Conservation (phyloP, 2,113 vertebrate species). For the Erythrocercus mccallii region DNA sequence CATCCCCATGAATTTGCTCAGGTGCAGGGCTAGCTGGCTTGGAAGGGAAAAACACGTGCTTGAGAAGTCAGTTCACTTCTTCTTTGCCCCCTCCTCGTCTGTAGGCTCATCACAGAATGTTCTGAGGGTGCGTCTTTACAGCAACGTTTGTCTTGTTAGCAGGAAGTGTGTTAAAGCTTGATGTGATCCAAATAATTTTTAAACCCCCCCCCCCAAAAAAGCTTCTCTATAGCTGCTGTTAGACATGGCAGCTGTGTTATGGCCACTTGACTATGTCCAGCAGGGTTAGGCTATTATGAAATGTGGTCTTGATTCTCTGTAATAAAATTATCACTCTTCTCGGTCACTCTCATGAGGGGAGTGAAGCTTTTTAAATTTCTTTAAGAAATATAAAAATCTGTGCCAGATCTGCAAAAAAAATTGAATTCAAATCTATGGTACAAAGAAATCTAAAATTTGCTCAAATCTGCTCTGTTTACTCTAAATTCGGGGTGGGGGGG, state of each 20-base stretch:
- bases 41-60: not conserved
- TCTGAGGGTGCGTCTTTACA: not conserved
- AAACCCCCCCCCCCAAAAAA: too few relatives aligned
- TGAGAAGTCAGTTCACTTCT: not conserved
- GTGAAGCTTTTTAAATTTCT: not conserved
- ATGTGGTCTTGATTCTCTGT: not conserved
- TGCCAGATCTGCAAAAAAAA: not conserved
- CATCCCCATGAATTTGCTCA: not conserved
- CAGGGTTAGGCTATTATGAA: not conserved
- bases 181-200: not conserved
- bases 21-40: not conserved
- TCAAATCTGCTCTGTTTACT: not conserved
- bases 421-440: not conserved
- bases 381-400: not conserved
- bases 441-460: not conserved
- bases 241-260: rapidly evolving
- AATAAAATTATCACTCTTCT: not conserved
- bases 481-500: not conserved
- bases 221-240: not conserved
- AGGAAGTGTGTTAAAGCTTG: not conserved
- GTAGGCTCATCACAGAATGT: not conserved
- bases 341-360: not conserved
- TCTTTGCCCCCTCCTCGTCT: rapidly evolving
- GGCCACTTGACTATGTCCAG: not conserved
- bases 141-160: not conserved